Percentiles rank a stretch among this genome's conserved stretches.
Conservation (phyloP, 2,888 invertebrate species). For the Leptogaster cylindrica region DNA sequence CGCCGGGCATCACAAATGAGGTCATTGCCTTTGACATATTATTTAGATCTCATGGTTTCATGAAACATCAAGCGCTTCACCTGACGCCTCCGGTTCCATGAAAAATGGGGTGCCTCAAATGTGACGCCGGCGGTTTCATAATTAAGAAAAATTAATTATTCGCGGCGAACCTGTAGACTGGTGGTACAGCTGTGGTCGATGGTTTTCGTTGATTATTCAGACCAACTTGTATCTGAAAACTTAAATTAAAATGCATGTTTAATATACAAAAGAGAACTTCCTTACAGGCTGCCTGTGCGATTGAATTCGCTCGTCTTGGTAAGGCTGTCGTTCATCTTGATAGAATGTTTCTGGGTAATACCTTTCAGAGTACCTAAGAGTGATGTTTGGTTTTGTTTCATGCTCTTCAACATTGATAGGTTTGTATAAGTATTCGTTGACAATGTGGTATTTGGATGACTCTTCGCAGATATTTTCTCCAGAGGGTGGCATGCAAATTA, state of each 20-base stretch:
- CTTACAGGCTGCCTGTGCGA: constrained; percentile 56
- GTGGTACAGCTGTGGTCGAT: constrained; percentile 1
- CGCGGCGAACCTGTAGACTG: constrained; percentile 59
- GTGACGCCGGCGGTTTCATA: no score
- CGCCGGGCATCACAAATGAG: no score
- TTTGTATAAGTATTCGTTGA: constrained; percentile 90
- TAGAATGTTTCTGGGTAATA: constrained; percentile 83
- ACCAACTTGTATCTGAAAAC: constrained; percentile 57
- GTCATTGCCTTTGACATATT: no score
- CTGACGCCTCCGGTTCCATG: no score
- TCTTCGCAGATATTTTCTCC: constrained; percentile 88
- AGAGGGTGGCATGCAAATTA: constrained; percentile 92
- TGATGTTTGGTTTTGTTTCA: constrained; percentile 79
- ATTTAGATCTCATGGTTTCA: no score
- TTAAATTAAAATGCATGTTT: background rate
- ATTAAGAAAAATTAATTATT: no score
- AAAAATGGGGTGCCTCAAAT: no score
- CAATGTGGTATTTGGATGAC: constrained; percentile 88
- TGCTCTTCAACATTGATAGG: constrained; percentile 85
- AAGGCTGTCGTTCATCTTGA: constrained; percentile 65
- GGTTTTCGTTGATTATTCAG: constrained; percentile 54
- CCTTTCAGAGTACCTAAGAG: constrained; percentile 80
- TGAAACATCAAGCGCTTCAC: no score
- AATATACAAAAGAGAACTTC: no score
- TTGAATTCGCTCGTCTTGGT: constrained; percentile 58